These are phyloP conservation scores for Cactoblastis cactorum DNA, from an alignment of 2,888 invertebrate genomes.

Conservation along the genomic window DNA sequence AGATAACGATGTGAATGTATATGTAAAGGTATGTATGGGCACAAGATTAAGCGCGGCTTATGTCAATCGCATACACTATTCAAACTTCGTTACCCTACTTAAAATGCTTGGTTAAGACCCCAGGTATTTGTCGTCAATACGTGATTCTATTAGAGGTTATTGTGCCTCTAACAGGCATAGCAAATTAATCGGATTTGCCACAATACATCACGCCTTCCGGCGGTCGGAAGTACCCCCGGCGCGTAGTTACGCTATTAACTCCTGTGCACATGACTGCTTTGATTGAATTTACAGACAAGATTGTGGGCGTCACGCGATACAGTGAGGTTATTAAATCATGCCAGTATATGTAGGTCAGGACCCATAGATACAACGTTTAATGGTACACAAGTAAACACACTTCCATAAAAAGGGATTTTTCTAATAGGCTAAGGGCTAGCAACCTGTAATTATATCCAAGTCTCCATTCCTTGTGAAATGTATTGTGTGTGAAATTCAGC, in stretches of 20 bases:
- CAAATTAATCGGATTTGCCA: conserved; percentile 12
- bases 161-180: conserved; percentile 52
- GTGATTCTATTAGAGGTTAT: conserved; percentile 58
- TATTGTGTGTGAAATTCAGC: too few species aligned
- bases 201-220: conserved; percentile 29
- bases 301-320: conserved; percentile 25
- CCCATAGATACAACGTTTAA: not conserved
- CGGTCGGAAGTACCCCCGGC: conserved; percentile 39
- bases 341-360: not conserved
- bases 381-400: not conserved
- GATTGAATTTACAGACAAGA: conserved; percentile 6
- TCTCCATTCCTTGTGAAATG: too few species aligned
- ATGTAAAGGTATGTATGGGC: too few species aligned
- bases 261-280: conserved; percentile 19
- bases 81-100: too few species aligned
- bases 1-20: too few species aligned
- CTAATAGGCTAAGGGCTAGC: too few species aligned
- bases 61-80: too few species aligned
- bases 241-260: conserved; percentile 28
- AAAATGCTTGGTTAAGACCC: too few species aligned
- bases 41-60: too few species aligned
- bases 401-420: too few species aligned
- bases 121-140: conserved; percentile 39
- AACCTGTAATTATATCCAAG: too few species aligned
- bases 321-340: not conserved